Conservation (phyloP, 2,888 invertebrate genomes). For the Prionchulus punctatus region DNA sequence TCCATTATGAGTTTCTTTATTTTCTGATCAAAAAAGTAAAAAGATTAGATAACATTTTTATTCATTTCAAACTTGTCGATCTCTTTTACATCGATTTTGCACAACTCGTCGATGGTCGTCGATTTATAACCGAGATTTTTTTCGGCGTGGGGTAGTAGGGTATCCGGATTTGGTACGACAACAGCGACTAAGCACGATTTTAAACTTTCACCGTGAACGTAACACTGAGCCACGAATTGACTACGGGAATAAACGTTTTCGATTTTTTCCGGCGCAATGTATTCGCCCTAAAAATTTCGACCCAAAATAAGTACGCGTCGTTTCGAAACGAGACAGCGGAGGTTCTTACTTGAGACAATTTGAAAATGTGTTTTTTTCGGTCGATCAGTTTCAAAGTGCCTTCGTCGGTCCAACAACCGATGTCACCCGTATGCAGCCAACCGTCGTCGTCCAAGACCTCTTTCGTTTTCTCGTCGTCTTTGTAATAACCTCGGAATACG, state of each 20-base stretch:
- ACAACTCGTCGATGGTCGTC: background rate
- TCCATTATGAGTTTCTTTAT: constrained; percentile 74
- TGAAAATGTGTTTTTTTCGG: constrained; percentile 94
- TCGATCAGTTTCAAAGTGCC: constrained; percentile 90
- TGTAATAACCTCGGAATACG: constrained; percentile 67
- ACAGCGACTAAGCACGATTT: constrained; percentile 73
- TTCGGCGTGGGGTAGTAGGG: constrained; percentile 4
- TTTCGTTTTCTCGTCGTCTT: constrained; percentile 74
- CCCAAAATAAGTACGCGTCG: background rate
- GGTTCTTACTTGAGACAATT: constrained; percentile 55
- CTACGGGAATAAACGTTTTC: constrained; percentile 85
- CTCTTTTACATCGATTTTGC: constrained; percentile 4
- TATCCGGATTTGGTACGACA: constrained; percentile 63
- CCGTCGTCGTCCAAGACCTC: constrained; percentile 72
- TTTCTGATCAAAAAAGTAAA: constrained; percentile 24
- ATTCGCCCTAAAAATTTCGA: constrained; percentile 59
- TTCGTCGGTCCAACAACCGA: constrained; percentile 77
- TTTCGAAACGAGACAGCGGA: background rate
- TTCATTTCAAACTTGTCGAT: too few species aligned
- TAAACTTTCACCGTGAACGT: constrained; percentile 87
- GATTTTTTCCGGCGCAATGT: constrained; percentile 96
- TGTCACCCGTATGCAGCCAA: constrained; percentile 96
- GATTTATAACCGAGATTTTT: background rate
- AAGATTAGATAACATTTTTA: too few species aligned
- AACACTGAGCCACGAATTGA: constrained; percentile 83